A percentile compares a stretch with the other conserved stretches of the same genome.
phyloP scores from a whole-genome alignment of 2,797 vertebrate genomes.

The Brotula barbata region DNA sequence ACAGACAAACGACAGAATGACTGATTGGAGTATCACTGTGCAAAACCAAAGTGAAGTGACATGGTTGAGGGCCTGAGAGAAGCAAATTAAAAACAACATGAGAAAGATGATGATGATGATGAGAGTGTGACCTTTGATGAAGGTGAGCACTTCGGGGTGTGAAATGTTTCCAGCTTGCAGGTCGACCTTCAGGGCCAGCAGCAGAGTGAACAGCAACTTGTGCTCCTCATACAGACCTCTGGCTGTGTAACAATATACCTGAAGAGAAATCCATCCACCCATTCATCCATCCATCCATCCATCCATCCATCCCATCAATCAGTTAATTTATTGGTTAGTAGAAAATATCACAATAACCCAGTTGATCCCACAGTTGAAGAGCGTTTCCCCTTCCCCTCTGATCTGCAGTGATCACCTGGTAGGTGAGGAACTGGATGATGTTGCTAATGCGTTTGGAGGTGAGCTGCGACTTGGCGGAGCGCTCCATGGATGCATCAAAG shows the following conservation, averaged over 20 bases:
- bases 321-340: neutral
- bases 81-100: neutral
- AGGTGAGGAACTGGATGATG: constrained; percentile 82
- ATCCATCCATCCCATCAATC: too few relatives aligned
- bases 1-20: constrained; percentile 6
- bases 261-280: constrained; percentile 15
- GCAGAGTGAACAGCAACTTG: constrained; percentile 85
- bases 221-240: constrained; percentile 85
- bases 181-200: constrained; percentile 85
- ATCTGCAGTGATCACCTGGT: constrained; percentile 56
- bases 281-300: neutral
- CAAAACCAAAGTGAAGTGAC: too few relatives aligned
- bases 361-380: too few relatives aligned
- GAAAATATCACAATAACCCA: too few relatives aligned
- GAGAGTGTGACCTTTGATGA: constrained; percentile 82
- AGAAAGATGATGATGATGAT: neutral
- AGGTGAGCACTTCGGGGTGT: constrained; percentile 81
- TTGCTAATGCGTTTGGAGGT: constrained; percentile 81
- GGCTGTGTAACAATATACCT: constrained; percentile 82
- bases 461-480: constrained; percentile 78
- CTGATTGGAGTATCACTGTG: neutral
- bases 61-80: too few relatives aligned
- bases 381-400: too few relatives aligned
- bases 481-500: constrained; percentile 82
- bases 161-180: constrained; percentile 82